Evolutionary conservation across 2,797 vertebrate species (phyloP).

Genomic region (Coregonus sp.): DNA sequence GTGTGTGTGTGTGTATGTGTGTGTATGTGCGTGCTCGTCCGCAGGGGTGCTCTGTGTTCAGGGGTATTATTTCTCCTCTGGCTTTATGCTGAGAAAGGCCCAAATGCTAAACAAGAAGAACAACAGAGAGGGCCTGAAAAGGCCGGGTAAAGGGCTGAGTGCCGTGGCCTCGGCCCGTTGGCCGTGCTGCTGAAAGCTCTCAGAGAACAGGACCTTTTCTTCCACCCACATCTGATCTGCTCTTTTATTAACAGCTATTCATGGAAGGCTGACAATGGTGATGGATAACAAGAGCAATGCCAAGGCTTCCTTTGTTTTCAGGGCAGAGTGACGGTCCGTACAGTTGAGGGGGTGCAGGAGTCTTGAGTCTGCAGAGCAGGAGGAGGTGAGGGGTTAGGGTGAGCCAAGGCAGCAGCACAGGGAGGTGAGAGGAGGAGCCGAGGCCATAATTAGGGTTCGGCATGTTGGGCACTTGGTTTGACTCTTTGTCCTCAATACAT

Average conservation of each 20-base stretch:
- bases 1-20: neutral
- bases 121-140: constrained; percentile 30
- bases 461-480: constrained; percentile 27
- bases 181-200: constrained; percentile 64
- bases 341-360: constrained; percentile 34
- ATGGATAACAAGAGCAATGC: constrained; percentile 68
- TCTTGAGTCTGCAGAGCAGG: constrained; percentile 13
- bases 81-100: constrained; percentile 59
- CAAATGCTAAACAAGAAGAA: constrained; percentile 64
- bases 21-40: neutral
- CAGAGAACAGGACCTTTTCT: constrained; percentile 56
- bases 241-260: constrained; percentile 74
- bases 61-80: constrained; percentile 9
- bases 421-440: constrained; percentile 2
- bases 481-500: constrained; percentile 73
- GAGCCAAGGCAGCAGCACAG: neutral
- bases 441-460: constrained; percentile 26
- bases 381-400: constrained; percentile 17
- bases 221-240: constrained; percentile 21
- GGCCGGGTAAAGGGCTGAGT: constrained; percentile 5
- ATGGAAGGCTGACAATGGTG: constrained; percentile 72
- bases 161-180: constrained; percentile 26
- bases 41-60: neutral
- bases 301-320: constrained; percentile 69
- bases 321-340: constrained; percentile 57